Conservation (phyloP, 35 echinoderm and acorn worm genomes). For the Heliocidaris tuberculata region DNA sequence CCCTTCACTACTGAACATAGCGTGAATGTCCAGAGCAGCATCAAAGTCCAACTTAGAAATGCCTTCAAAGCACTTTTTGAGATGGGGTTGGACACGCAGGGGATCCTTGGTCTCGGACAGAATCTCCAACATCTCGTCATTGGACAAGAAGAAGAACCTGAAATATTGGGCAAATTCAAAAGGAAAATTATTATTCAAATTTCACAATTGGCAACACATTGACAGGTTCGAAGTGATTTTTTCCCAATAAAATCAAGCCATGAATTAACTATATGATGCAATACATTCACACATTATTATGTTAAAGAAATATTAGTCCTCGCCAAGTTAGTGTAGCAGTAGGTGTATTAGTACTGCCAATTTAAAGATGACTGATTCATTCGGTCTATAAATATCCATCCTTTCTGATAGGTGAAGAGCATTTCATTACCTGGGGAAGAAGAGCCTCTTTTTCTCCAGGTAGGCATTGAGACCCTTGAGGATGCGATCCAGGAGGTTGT, state of each 20-base stretch:
- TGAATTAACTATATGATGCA: too few species aligned
- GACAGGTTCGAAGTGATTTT: too few species aligned
- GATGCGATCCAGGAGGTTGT: constrained; percentile 91
- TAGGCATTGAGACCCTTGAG: constrained; percentile 99
- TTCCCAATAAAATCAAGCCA: too few species aligned
- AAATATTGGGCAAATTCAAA: neutral
- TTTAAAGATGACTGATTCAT: too few species aligned
- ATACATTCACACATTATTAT: too few species aligned
- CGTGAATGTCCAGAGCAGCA: constrained; percentile 75
- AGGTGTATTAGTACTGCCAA: too few species aligned
- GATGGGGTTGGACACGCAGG: constrained; percentile 94
- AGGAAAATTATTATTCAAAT: neutral
- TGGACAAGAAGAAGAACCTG: constrained; percentile 99
- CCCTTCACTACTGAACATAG: constrained; percentile 98
- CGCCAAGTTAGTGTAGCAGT: too few species aligned
- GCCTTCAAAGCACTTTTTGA: constrained; percentile 99
- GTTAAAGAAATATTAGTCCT: too few species aligned
- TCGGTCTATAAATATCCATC: too few species aligned
- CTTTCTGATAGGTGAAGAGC: too few species aligned
- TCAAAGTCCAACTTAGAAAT: constrained; percentile 96
- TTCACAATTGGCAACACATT: too few species aligned
- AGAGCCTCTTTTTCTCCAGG: constrained; percentile 97
- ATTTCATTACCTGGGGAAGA: constrained; percentile 72
- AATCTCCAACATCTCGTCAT: constrained; percentile 99
- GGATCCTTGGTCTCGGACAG: constrained; percentile 98